Evolutionary conservation across 2,113 vertebrate species (phyloP).

Genomic region (Axis porcinus): DNA sequence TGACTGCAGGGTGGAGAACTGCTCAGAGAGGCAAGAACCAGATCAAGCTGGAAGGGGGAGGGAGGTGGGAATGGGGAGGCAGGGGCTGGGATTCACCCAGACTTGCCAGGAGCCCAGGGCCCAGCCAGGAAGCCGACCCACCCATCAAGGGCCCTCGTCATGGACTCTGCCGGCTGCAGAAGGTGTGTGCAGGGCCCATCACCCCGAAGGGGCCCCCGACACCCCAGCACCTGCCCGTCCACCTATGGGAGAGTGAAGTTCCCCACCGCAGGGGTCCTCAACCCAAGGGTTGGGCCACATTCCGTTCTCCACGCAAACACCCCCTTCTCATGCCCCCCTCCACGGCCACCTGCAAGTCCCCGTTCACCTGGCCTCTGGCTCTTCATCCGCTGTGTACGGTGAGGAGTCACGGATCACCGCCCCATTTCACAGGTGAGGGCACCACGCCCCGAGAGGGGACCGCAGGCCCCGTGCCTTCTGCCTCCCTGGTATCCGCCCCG

Average conservation of each 20-base stretch:
- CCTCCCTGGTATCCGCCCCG: not conserved
- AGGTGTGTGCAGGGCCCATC: rapidly evolving
- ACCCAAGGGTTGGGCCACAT: not conserved
- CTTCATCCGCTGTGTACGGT: not conserved
- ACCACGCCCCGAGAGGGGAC: not conserved
- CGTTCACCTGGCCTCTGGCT: not conserved
- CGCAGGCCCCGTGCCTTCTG: too few species aligned
- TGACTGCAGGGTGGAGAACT: not conserved
- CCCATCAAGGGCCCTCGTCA: rapidly evolving
- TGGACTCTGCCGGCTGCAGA: not conserved
- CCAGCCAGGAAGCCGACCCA: not conserved
- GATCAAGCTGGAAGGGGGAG: not conserved
- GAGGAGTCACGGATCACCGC: not conserved
- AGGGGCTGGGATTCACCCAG: rapidly evolving
- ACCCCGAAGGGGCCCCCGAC: too few species aligned
- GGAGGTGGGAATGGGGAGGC: too few species aligned
- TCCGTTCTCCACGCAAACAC: rapidly evolving
- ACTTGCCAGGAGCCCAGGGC: not conserved
- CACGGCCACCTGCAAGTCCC: not conserved
- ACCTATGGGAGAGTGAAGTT: too few species aligned
- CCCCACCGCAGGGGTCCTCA: not conserved
- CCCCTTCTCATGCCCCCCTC: not conserved
- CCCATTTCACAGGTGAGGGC: not conserved
- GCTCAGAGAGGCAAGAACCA: not conserved
- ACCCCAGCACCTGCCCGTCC: rapidly evolving